phyloP scores from a whole-genome alignment of 2,797 vertebrate genomes.

The Sardinella longiceps region DNA sequence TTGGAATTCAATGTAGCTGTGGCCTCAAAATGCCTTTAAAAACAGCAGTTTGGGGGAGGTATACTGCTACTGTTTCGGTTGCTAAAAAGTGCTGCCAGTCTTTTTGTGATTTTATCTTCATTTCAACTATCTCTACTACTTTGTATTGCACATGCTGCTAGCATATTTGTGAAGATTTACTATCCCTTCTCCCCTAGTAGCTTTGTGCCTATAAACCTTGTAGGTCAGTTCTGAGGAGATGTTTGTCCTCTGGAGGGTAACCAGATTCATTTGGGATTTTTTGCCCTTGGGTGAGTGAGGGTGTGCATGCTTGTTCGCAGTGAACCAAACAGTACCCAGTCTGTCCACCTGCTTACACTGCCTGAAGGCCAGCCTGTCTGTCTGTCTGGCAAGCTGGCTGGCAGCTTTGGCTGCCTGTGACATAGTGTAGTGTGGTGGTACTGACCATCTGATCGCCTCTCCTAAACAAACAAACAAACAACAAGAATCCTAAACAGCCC shows the following conservation, averaged over 20 bases:
- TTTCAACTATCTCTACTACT: neutral
- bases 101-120: neutral
- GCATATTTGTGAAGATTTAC: neutral
- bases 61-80: neutral
- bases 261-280: neutral
- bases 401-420: neutral
- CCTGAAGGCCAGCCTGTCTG: conserved; percentile 1
- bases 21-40: neutral
- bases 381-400: neutral
- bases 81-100: neutral
- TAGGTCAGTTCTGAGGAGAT: neutral
- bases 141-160: neutral
- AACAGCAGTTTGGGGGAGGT: neutral
- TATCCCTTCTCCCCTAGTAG: neutral
- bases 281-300: neutral
- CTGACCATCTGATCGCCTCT: conserved; percentile 8
- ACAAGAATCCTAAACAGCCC: neutral
- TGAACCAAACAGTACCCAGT: neutral
- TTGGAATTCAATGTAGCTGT: neutral
- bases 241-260: neutral
- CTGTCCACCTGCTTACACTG: conserved; percentile 22
- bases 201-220: neutral
- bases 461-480: neutral
- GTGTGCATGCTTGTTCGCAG: neutral
- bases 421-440: neutral